Evolutionary conservation across 2,113 vertebrate genomes (phyloP).

Genomic region (Gavialis gangeticus): DNA sequence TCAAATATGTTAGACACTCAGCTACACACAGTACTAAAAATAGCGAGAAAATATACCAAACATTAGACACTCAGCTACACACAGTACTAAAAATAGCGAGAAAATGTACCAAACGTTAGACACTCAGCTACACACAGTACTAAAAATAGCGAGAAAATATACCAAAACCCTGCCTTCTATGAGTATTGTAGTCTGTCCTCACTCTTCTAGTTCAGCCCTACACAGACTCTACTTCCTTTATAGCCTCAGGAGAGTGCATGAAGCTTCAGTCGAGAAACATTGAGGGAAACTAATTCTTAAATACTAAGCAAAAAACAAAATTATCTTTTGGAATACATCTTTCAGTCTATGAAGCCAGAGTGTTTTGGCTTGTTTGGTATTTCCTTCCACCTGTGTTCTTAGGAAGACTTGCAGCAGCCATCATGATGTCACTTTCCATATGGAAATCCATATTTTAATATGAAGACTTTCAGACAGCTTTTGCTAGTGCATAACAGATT

Average conservation of each 20-base stretch:
- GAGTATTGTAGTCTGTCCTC: neutral
- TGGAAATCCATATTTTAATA: neutral
- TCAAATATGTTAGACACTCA: neutral
- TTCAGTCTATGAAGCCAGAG: neutral
- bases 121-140: neutral
- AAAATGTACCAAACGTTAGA: neutral
- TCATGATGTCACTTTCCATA: neutral
- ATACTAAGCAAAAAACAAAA: neutral
- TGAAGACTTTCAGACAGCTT: neutral
- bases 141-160: neutral
- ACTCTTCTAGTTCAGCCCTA: neutral
- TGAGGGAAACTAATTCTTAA: neutral
- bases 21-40: neutral
- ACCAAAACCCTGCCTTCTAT: neutral
- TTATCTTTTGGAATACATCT: neutral
- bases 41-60: neutral
- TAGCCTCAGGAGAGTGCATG: neutral
- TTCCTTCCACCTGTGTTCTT: neutral
- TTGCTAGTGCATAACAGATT: neutral
- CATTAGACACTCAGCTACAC: neutral
- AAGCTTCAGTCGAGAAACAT: neutral
- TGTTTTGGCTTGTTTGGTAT: neutral
- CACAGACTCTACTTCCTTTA: neutral
- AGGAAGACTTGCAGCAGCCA: neutral
- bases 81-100: neutral